Base-by-base conservation (phyloP, 2,797 vertebrate species). In the Lophius americanus region DNA sequence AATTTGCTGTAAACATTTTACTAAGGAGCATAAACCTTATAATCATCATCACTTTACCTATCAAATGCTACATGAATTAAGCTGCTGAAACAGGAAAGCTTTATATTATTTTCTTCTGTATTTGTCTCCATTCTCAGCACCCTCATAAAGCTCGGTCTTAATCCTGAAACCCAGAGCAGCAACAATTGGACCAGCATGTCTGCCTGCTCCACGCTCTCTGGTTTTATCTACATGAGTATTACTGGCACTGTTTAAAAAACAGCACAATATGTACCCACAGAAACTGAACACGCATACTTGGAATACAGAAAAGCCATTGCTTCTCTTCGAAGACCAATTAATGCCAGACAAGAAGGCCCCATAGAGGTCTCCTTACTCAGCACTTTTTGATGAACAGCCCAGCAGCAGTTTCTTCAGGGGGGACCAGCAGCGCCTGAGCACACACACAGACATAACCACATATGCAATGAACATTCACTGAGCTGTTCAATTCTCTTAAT, bases 331-430 rank as follows among this genome's bases (percentile, higher is more conserved):
- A 83, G 78, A 60, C 82, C 80, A 88, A 90, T 90, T 90, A 92
- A 89, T 83, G 62, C 67, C 79, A 91, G 85, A 90, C 73, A 71
- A 82, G 81, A 87, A 84, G 87, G 78, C 81, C 88, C 87, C 81
- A 64, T 68, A 51, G 75, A 89, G 76, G 64, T 63, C 70, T 64
- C 36, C 81, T 89, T 89, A 91, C 84, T 89, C 82, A 88, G 85
- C 85, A 81, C 35, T 78, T 79, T 53, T 72, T 66, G 42, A 51
- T 64, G 51, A 69, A 69, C 56, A 73, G 52, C 60, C n/a, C 60
- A 60, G 41, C 63, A 50, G 69, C 64, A 12, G 41, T 49, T 14
- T 77, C 46, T 60, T 13, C 32, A 51, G 56, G 59, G 6, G 63
- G 14, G 78, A 47, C 60, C 4, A 37, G 23, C 23, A 23, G 23